Evolutionary conservation across 2,113 vertebrate genomes (phyloP).

Genomic region (Calidris pygmaea): DNA sequence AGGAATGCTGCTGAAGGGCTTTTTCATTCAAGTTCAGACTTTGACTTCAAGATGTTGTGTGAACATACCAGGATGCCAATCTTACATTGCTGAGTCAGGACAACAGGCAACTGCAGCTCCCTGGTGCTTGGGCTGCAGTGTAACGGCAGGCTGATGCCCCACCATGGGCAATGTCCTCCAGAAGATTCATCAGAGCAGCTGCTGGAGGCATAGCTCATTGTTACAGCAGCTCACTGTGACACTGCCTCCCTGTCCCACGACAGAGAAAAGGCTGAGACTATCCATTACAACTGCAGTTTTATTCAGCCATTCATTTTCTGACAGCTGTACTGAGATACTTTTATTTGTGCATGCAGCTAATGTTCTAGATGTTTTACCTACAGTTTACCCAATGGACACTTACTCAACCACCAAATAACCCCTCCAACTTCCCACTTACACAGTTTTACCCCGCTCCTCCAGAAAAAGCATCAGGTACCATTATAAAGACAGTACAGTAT

Average conservation of each 20-base stretch:
- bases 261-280: not conserved
- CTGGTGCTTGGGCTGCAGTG: not conserved
- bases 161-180: not conserved
- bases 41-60: not conserved
- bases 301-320: not conserved
- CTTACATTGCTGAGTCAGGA: not conserved
- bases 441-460: not conserved
- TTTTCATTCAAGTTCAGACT: not conserved
- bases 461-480: slow-evolving; percentile 1
- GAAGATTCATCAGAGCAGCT: not conserved
- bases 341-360: not conserved
- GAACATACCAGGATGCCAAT: not conserved
- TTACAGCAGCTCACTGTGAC: not conserved
- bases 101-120: not conserved
- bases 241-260: not conserved
- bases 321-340: not conserved
- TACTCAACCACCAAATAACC: slow-evolving; percentile 14
- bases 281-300: not conserved
- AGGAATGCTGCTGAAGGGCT: not conserved
- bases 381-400: not conserved
- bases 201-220: not conserved
- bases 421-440: not conserved
- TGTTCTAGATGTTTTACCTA: not conserved
- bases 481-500: slow-evolving; percentile 11
- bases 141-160: not conserved